These are phyloP conservation scores for Limnephilus auricula DNA, from an alignment of 2,888 invertebrate genomes.

Conservation along the genomic window DNA sequence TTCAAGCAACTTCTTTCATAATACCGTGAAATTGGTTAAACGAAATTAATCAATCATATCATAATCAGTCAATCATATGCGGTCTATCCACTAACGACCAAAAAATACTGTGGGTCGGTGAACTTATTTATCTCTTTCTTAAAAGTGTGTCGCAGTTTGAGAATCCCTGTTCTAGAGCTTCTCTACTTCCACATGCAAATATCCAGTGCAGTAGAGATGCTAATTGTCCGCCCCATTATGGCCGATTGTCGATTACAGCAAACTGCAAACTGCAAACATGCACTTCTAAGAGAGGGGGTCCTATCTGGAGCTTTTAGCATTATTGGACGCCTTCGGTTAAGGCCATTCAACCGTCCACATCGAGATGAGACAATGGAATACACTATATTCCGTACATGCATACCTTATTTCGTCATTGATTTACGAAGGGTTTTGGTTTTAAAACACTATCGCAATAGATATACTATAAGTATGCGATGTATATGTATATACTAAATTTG, in stretches of 20 bases:
- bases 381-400: background rate
- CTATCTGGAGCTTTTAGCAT: background rate
- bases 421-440: background rate
- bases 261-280: background rate
- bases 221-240: background rate
- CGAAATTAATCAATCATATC: too few relatives aligned
- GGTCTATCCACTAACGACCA: background rate
- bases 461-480: too few relatives aligned
- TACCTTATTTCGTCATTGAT: background rate
- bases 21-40: too few relatives aligned
- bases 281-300: background rate
- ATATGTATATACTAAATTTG: too few relatives aligned
- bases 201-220: background rate
- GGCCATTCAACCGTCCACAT: background rate
- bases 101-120: background rate
- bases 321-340: background rate
- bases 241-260: background rate
- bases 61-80: background rate
- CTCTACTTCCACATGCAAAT: background rate
- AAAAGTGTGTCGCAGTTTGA: background rate
- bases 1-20: too few relatives aligned
- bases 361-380: background rate
- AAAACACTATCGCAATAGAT: too few relatives aligned
- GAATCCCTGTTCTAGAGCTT: background rate
- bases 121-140: background rate